Evolutionary conservation across 2,888 invertebrate species (phyloP).

Genomic region (Sabellastarte sp.): DNA sequence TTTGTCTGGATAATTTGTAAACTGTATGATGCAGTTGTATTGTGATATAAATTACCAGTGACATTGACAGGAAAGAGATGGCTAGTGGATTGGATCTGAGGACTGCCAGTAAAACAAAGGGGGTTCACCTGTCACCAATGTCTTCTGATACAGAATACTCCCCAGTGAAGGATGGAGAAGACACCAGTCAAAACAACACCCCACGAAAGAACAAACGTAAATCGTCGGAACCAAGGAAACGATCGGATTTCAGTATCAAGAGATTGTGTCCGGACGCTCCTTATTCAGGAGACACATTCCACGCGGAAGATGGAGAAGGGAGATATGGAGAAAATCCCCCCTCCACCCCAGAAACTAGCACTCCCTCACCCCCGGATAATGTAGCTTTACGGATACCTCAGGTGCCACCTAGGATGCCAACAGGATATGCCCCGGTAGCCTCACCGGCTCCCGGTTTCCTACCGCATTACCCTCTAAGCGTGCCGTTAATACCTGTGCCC

Average conservation of each 20-base stretch:
- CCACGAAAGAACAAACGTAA: constrained; percentile 21
- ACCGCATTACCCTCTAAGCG: background rate
- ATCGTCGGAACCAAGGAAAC: constrained; percentile 16
- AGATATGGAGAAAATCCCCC: constrained; percentile 2
- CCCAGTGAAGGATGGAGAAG: no score
- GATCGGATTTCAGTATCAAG: constrained; percentile 31
- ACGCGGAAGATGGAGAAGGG: background rate
- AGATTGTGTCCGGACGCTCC: constrained; percentile 44
- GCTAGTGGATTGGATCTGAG: background rate
- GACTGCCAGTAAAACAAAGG: background rate
- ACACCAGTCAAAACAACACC: no score
- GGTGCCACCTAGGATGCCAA: background rate
- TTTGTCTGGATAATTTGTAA: no score
- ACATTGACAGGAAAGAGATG: background rate
- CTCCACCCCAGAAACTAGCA: constrained; percentile 5
- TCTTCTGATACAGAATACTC: no score
- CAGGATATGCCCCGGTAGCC: no score
- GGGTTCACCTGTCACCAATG: background rate
- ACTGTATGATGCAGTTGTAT: no score
- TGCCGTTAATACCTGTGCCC: background rate
- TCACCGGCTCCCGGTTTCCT: background rate
- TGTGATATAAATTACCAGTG: background rate
- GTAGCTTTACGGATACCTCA: background rate
- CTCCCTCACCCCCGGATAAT: constrained; percentile 4
- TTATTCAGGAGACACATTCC: no score